phyloP scores from a whole-genome alignment of 2,797 vertebrate genomes.

The Scolopax bukidnonensis region DNA sequence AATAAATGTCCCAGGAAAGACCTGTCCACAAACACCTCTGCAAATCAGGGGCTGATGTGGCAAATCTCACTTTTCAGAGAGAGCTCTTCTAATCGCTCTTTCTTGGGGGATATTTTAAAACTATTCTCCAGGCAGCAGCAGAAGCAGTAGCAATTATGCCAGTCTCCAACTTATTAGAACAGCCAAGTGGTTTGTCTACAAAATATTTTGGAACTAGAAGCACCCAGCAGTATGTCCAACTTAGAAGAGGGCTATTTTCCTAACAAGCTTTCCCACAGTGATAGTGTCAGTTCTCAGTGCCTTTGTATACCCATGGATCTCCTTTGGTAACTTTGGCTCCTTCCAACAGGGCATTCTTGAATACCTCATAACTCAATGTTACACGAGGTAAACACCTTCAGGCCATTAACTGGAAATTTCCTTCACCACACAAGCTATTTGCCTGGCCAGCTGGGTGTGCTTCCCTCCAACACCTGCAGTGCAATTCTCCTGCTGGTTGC shows the following conservation, averaged over 20 bases:
- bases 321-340: background rate
- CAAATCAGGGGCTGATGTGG: background rate
- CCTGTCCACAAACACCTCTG: background rate
- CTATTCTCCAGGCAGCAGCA: background rate
- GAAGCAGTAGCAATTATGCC: slow-evolving; percentile 11
- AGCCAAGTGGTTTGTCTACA: slow-evolving; percentile 15
- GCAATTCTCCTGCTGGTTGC: background rate
- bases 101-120: background rate
- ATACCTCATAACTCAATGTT: background rate
- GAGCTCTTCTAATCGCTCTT: background rate
- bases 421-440: background rate
- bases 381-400: background rate
- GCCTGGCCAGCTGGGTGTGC: background rate
- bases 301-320: background rate
- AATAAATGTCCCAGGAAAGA: background rate
- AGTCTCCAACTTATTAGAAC: background rate
- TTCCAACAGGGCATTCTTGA: background rate
- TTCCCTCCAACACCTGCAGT: background rate
- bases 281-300: background rate
- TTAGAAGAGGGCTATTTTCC: background rate
- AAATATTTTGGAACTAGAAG: background rate
- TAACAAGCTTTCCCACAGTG: background rate
- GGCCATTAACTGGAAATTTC: background rate
- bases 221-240: background rate
- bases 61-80: background rate